phyloP scores from a whole-genome alignment of 2,797 vertebrate genomes.

The Macroramphosus scolopax region DNA sequence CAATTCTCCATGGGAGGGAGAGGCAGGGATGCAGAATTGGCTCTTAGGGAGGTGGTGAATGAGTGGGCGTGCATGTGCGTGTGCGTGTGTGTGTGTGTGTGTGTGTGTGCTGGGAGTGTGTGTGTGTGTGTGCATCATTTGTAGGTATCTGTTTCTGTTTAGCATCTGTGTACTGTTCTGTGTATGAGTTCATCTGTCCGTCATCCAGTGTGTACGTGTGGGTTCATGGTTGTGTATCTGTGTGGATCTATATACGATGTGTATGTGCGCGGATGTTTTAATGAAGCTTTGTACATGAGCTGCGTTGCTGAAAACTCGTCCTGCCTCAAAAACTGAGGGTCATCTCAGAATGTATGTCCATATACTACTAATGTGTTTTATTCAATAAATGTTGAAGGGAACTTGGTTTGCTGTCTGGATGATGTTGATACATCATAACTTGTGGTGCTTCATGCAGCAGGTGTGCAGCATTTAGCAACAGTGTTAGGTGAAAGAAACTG shows the following conservation, averaged over 20 bases:
- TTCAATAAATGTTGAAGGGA: too few relatives aligned
- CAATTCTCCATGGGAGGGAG: slow-evolving; percentile 67
- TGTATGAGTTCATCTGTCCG: slow-evolving; percentile 37
- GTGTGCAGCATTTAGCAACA: too few relatives aligned
- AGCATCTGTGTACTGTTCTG: too few relatives aligned
- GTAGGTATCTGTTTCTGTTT: too few relatives aligned
- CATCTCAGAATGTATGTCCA: too few relatives aligned
- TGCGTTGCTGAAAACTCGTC: too few relatives aligned
- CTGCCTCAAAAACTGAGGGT: too few relatives aligned
- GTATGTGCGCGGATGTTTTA: not conserved
- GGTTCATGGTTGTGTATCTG: slow-evolving; percentile 1
- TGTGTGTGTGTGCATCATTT: too few relatives aligned
- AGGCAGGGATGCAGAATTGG: slow-evolving; percentile 53
- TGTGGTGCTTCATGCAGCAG: too few relatives aligned
- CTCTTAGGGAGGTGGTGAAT: slow-evolving; percentile 48
- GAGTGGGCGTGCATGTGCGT: slow-evolving; percentile 6
- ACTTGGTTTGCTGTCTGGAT: too few relatives aligned
- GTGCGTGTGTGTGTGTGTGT: slow-evolving; percentile 26
- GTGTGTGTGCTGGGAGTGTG: slow-evolving; percentile 17
- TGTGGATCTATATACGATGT: slow-evolving; percentile 4
- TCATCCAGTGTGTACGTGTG: slow-evolving; percentile 11
- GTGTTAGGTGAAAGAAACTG: not conserved
- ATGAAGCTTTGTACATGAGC: not conserved
- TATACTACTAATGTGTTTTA: too few relatives aligned
- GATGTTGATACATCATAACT: too few relatives aligned